Conservation (phyloP, 2,888 invertebrate species). For the Brenthis hecate region DNA sequence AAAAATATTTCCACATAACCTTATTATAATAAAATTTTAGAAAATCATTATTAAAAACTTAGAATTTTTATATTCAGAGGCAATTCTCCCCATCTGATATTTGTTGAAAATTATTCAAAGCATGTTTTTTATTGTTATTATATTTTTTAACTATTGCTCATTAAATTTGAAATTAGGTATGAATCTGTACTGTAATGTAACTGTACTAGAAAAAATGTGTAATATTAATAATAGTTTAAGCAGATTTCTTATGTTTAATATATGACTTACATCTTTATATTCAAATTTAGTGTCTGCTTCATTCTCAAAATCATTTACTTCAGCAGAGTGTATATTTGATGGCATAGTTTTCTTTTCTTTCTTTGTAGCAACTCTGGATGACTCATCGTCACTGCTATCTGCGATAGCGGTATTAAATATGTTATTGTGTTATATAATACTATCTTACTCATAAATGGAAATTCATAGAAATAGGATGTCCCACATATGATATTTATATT, state of each 20-base stretch:
- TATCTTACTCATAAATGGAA: too few species aligned
- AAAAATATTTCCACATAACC: too few species aligned
- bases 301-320: constrained; percentile 49
- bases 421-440: not conserved
- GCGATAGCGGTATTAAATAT: constrained; percentile 37
- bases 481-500: too few species aligned
- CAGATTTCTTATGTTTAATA: not conserved
- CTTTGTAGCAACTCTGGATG: constrained; percentile 40
- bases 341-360: constrained; percentile 23
- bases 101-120: too few species aligned
- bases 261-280: constrained; percentile 68
- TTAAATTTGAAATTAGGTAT: too few species aligned
- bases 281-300: constrained; percentile 55
- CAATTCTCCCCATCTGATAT: too few species aligned
- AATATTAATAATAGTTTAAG: not conserved
- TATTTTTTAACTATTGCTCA: not conserved
- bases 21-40: too few species aligned
- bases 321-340: constrained; percentile 32
- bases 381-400: constrained; percentile 77
- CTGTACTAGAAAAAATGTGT: too few species aligned
- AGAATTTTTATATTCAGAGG: too few species aligned
- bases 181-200: too few species aligned
- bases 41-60: too few species aligned
- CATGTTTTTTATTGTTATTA: not conserved
- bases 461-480: too few species aligned